Evolutionary conservation across 2,113 vertebrate genomes (phyloP), one percentile per base, ranked within the genome.

Genomic region (Leptocoma aspasia): DNA sequence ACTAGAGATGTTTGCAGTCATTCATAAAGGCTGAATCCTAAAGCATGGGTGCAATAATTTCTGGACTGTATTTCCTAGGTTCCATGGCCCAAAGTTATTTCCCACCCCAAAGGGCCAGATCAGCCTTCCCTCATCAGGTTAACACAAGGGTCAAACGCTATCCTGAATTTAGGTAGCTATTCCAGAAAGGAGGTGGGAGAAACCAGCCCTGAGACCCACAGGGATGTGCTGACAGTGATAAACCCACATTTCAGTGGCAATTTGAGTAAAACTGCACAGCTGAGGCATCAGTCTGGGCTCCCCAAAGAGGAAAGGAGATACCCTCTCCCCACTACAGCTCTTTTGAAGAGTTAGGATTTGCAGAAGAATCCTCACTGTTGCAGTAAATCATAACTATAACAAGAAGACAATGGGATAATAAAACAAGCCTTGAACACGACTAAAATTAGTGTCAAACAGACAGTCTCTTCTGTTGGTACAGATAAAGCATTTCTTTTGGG

Each of bases 391-490:
- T 11, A 73, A 12, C 12, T 21, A 26, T 13, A 86, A 54, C 17
- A 68, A 76, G 37, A 21, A 94, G 65, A 37, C 33, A 56, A 73
- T 0, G 0, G 44, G 30, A 59, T 68, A 85, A 64, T 28, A 68
- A 17, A 47, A 7, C 7, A 28, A 81, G 28, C 27, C 61, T 73
- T 61, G 37, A 83, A 66, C 33, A n/a, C 1, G 8, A 57, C 22
- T 57, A 24, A 82, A 84, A 89, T 68, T 15, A 71, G 60, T 68
- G 52, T 50, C 15, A 63, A 31, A 59, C 90, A 54, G 14, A 23
- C 60, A 1, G 6, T 45, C 22, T 50, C 26, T 20, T 6, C n/a
- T 2, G 0, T 11, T 33, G 11, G 35, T 57, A 24, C 21, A 92
- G 42, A 83, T 42, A 77, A 59, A 15, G 19, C 21, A 41, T 76